Base-by-base conservation (phyloP, 2,888 invertebrate species). In the Acrobasis consociella region DNA sequence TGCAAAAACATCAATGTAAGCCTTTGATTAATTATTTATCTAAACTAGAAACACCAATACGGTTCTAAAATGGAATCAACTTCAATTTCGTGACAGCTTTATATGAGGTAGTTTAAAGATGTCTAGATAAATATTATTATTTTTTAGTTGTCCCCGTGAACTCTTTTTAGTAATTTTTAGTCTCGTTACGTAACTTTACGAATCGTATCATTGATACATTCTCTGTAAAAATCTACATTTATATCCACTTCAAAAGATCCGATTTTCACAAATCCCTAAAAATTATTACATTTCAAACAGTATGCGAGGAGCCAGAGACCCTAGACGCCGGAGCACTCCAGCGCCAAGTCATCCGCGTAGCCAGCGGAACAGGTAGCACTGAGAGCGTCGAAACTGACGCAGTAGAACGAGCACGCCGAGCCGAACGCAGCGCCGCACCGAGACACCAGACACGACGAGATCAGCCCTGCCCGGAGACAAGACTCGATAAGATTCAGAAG, bases 401-500 rank as follows among this genome's bases (percentile, higher is more conserved):
- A 2, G 81, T 85, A 0, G 89, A 89, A 72, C 77, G 80, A 9
- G 83, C 81, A 49, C 81, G 91, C 1, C 78, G 84, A 2, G 87
- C 87, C 59, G 91, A 91, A 70, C 84, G 91, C 38, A 86, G 81
- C 64, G 86, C 85, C 5, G 83, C 87, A 2, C 82, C 86, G 3
- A 78, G 70, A 31, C 73, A 78, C 55, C 71, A 76, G 9, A 69
- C 76, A n/a, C 77, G 87, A 8, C 80, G 86, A 9, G 83, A 86
- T 13, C 85, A 83, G 64, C 83, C 86, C 16, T 83, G 83, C 65
- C 86, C 90, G 0, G 89, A 92, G 62, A 77, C 86, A 38, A 77
- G 87, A 46, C 85, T 92, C 0, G 90, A 91, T 39, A 92, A 91
- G 77, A 89, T 93, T 65, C 83, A 82, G 61, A 95, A 95, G 63